Percentiles rank a stretch among this genome's conserved stretches.
Evolutionary conservation across 37 sponge, comb jelly and placozoan genomes (phyloP).

Genomic region (Spongilla lacustris): DNA sequence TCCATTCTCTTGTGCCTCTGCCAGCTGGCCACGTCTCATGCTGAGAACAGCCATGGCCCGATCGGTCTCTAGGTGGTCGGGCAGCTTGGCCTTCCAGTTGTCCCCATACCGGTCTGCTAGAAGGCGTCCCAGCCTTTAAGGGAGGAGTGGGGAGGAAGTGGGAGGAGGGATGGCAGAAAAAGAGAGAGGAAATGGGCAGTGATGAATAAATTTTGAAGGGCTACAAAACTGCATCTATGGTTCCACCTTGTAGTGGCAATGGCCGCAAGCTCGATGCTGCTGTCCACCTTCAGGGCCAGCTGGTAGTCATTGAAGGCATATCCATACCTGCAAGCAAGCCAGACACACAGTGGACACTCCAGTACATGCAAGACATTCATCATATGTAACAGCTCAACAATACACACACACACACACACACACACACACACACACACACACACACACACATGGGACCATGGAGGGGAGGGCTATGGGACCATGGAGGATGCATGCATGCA

Average conservation of each 20-base stretch:
- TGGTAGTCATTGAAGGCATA: constrained; percentile 67
- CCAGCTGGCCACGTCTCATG: too few relatives aligned
- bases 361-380: too few relatives aligned
- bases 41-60: constrained; percentile 11
- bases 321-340: constrained; percentile 16
- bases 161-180: not conserved
- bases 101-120: constrained; percentile 46
- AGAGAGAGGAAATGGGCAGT: not conserved
- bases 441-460: too few relatives aligned
- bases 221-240: not conserved
- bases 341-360: too few relatives aligned
- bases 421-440: too few relatives aligned
- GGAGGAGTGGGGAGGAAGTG: not conserved
- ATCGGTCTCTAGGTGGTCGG: constrained; percentile 28
- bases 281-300: constrained; percentile 36
- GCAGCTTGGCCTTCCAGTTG: constrained; percentile 58
- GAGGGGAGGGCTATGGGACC: too few relatives aligned
- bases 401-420: too few relatives aligned
- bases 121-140: constrained; percentile 19
- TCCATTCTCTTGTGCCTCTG: too few relatives aligned
- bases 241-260: constrained; percentile 8
- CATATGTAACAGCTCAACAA: too few relatives aligned
- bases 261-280: constrained; percentile 15
- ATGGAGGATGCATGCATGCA: too few relatives aligned
- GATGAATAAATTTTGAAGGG: not conserved